phyloP scores from a whole-genome alignment of 2,888 invertebrate genomes.

The Ornithoptera alexandrae region DNA sequence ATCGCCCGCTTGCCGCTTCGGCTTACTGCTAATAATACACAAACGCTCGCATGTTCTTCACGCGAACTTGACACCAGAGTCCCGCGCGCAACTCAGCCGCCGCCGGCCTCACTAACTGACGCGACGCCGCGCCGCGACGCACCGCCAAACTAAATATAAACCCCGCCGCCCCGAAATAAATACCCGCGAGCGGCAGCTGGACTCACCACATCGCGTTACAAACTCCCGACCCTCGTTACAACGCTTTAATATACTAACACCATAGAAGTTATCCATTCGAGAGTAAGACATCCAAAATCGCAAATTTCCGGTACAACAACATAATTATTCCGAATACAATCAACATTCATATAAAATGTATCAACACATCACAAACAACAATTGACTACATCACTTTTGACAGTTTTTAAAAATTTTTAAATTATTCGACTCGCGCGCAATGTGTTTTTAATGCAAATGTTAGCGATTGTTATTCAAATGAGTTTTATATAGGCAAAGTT shows the following conservation, averaged over 20 bases:
- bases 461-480: too few relatives aligned
- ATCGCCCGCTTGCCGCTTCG: slow-evolving; percentile 72
- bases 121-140: slow-evolving; percentile 28
- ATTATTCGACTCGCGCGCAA: too few relatives aligned
- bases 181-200: slow-evolving; percentile 18
- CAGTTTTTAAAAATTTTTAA: too few relatives aligned
- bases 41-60: slow-evolving; percentile 44
- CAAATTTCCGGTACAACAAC: too few relatives aligned
- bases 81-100: slow-evolving; percentile 48
- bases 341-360: too few relatives aligned
- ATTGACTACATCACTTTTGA: too few relatives aligned
- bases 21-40: slow-evolving; percentile 76
- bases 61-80: slow-evolving; percentile 45
- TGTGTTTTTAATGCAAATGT: too few relatives aligned
- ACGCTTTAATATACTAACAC: not conserved
- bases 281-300: too few relatives aligned
- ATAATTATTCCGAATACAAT: too few relatives aligned
- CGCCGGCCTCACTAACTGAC: slow-evolving; percentile 51
- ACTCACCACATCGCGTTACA: slow-evolving; percentile 12
- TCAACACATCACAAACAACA: too few relatives aligned
- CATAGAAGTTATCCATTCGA: not conserved
- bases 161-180: slow-evolving; percentile 21
- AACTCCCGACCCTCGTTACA: slow-evolving; percentile 6
- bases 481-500: too few relatives aligned
- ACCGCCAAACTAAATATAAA: slow-evolving; percentile 33